Percentiles rank a stretch among this genome's conserved stretches.
Evolutionary conservation across 1,140 invertebrate species (phyloP).

Genomic region (Lithobius niger): DNA sequence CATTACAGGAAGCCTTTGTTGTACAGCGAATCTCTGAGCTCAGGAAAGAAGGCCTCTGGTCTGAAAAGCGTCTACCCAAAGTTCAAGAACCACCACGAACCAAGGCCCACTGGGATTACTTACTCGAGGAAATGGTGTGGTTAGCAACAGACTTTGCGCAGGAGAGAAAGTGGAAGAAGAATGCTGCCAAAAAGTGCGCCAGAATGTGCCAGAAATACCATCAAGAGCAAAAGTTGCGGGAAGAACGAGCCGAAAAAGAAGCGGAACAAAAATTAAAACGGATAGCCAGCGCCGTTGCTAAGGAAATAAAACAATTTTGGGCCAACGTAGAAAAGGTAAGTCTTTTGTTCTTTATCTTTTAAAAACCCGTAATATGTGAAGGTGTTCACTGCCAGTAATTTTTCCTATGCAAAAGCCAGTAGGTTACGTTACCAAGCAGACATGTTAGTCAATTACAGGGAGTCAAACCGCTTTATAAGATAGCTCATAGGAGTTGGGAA

Average conservation of each 20-base stretch:
- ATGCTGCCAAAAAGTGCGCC: constrained; percentile 72
- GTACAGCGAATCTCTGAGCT: constrained; percentile 78
- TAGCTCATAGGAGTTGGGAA: too few relatives aligned
- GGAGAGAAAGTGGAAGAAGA: constrained; percentile 95
- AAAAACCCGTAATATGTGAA: too few relatives aligned
- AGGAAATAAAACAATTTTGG: constrained; percentile 93
- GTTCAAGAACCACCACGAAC: constrained; percentile 72
- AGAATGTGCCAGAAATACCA: constrained; percentile 89
- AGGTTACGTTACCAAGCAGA: too few relatives aligned
- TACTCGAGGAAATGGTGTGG: constrained; percentile 98
- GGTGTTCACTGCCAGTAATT: too few relatives aligned
- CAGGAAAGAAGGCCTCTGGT: constrained; percentile 84
- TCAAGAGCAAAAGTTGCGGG: constrained; percentile 79
- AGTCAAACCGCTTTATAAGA: too few relatives aligned
- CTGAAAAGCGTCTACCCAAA: constrained; percentile 79
- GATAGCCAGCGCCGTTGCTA: constrained; percentile 78
- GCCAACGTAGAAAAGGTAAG: constrained; percentile 80
- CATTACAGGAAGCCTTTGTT: constrained; percentile 64
- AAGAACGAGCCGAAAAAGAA: constrained; percentile 78
- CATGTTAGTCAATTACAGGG: too few relatives aligned
- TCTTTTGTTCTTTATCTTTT: too few relatives aligned
- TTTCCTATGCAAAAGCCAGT: too few relatives aligned
- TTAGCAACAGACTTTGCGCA: constrained; percentile 92
- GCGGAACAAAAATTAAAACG: constrained; percentile 72
- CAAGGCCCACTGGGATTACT: constrained; percentile 98